A percentile compares a stretch with the other conserved stretches of the same genome.
Conservation (phyloP, 2,113 vertebrate genomes). For the human (Homo sapiens) region DNA sequence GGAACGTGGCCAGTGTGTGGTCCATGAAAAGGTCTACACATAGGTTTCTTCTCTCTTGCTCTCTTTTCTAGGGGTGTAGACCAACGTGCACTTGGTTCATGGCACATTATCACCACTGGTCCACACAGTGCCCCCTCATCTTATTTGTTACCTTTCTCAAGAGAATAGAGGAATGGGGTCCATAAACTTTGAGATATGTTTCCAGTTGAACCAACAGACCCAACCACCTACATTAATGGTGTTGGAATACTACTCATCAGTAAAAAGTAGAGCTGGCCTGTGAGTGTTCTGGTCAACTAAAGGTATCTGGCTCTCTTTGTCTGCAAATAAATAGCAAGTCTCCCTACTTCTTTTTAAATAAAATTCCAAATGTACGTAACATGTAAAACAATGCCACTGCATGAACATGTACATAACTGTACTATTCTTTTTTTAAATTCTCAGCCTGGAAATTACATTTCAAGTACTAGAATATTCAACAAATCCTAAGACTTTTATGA, state of each 20-base stretch:
- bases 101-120: background rate
- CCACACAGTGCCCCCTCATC: background rate
- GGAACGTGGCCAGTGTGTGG: background rate
- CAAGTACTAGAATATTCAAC: background rate
- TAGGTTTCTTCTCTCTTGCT: background rate
- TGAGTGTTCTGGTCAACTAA: background rate
- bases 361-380: background rate
- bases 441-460: background rate
- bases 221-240: background rate
- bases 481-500: background rate
- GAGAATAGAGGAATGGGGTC: background rate
- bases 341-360: background rate
- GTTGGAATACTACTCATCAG: background rate
- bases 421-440: background rate
- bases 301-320: background rate
- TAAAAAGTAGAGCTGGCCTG: background rate
- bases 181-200: background rate
- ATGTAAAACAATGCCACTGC: background rate
- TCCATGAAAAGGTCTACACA: background rate
- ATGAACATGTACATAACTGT: background rate
- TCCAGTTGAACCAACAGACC: background rate
- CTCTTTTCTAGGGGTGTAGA: background rate
- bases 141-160: background rate
- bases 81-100: background rate
- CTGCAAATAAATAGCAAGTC: background rate